phyloP scores from a whole-genome alignment of 37 sponge, comb jelly and placozoan genomes.

The Eunapius fragilis region DNA sequence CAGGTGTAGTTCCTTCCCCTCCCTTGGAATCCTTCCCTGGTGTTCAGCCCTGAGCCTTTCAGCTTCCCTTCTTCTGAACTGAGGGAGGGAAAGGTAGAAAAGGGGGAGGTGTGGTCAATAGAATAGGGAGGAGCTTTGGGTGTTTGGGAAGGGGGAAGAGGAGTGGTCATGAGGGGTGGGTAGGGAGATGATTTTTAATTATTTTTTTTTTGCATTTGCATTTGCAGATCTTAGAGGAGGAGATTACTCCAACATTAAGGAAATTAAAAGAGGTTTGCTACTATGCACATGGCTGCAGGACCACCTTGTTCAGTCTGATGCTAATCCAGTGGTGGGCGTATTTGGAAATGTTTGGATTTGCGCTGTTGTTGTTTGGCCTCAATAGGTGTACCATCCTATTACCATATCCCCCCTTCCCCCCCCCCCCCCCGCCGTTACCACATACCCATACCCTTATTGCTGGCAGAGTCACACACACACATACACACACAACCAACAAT shows the following conservation, averaged over 20 bases:
- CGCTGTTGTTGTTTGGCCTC: no score
- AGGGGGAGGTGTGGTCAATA: not conserved
- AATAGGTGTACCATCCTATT: no score
- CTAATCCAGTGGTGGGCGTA: no score
- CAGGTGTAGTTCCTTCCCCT: no score
- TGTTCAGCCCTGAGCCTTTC: no score
- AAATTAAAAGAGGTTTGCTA: constrained; percentile 71
- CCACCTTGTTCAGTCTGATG: no score
- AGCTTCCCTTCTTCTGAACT: not conserved
- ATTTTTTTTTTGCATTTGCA: not conserved
- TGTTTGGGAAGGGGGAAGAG: not conserved
- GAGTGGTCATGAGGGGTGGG: not conserved
- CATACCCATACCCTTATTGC: not conserved
- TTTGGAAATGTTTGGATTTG: no score
- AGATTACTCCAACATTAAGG: constrained; percentile 90
- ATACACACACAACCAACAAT: no score
- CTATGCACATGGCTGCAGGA: no score
- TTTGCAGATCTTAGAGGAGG: constrained; percentile 83
- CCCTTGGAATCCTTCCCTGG: no score
- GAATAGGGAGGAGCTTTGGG: not conserved
- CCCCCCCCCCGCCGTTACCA: no score
- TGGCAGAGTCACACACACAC: not conserved
- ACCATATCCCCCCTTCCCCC: no score
- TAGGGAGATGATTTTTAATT: not conserved
- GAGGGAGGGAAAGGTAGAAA: not conserved